Conservation (phyloP, 2,888 invertebrate genomes). For the Tortrix viridana region DNA sequence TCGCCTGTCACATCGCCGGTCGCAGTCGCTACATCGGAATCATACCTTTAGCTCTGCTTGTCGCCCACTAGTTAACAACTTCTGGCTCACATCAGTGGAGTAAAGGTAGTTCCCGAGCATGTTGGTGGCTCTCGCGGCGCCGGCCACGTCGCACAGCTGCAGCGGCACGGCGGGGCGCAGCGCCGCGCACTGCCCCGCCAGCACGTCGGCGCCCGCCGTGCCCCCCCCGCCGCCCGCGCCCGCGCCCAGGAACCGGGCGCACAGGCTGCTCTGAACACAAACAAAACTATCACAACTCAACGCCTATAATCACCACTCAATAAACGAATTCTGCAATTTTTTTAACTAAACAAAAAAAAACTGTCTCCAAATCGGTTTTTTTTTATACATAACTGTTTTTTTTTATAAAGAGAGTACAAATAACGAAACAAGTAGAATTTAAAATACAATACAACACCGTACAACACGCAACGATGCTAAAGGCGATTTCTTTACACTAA, state of each 20-base stretch:
- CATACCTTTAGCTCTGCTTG: not conserved
- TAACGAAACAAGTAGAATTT: too few relatives aligned
- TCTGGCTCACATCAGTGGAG: constrained; percentile 86
- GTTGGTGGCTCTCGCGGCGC: constrained; percentile 88
- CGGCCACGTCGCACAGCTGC: constrained; percentile 94
- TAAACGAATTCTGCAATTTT: too few relatives aligned
- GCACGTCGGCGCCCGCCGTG: constrained; percentile 77
- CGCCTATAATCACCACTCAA: too few relatives aligned
- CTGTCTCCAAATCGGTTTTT: too few relatives aligned
- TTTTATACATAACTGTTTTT: too few relatives aligned
- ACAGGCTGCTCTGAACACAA: constrained; percentile 66
- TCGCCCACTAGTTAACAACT: not conserved
- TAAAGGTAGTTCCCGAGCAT: constrained; percentile 92
- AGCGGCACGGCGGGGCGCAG: constrained; percentile 84
- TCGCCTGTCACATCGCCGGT: too few relatives aligned
- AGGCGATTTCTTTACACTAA: too few relatives aligned
- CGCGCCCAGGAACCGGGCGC: constrained; percentile 70
- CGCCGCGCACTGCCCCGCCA: constrained; percentile 73
- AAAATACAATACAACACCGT: too few relatives aligned
- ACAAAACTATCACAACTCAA: not conserved
- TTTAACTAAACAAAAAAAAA: too few relatives aligned
- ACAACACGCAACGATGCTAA: too few relatives aligned
- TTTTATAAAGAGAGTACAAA: too few relatives aligned
- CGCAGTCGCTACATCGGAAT: too few relatives aligned
- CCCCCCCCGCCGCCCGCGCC: constrained; percentile 59